Base-by-base conservation (phyloP, 2,113 vertebrate species). In the Otocyon megalotis region DNA sequence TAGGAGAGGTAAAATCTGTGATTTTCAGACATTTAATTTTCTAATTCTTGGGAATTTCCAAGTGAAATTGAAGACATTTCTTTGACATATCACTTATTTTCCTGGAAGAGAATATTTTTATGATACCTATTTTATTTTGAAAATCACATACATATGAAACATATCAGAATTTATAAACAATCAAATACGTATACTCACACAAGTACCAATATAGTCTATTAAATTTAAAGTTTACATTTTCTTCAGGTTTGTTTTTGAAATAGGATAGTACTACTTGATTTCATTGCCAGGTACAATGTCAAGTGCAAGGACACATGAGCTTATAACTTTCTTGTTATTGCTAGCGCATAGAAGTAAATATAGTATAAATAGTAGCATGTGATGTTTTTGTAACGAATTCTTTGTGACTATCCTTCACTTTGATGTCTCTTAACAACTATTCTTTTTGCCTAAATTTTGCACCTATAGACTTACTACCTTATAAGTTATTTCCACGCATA, bases 1-100 rank as follows among this genome's bases (percentile, higher is more conserved):
- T 99, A 17, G 99, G 99, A 71, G 99, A 99, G 99, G 99, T 99
- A 98, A 98, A 97, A 97, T 85, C 1, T 69, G 6, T 32, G n/a
- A 2, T 54, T 71, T 56, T 32, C 84, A 90, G 37, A 79, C 8
- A 81, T 89, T 65, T 65, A 82, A 0, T 81, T 67, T 94, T 80
- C 43, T 56, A 17, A 15, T 56, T 96, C 83, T 88, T 63, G n/a
- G 16, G 6, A 54, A 71, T 48, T 63, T 50, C 37, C 28, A 14
- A 3, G 3, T 76, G 5, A 72, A 54, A 89, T 72, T 96, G 35
- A 54, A 97, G 95, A 82, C 72, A 48, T 79, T 72, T 96, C 50
- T 60, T 65, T 85, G n/a, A 35, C 48, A 12, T 90, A 30, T 30
- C 58, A 6, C 37, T 93, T 95, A 60, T 79, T 93, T 96, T 94